phyloP scores from a whole-genome alignment of 2,888 invertebrate species.

The Dicyrtomina minuta region DNA sequence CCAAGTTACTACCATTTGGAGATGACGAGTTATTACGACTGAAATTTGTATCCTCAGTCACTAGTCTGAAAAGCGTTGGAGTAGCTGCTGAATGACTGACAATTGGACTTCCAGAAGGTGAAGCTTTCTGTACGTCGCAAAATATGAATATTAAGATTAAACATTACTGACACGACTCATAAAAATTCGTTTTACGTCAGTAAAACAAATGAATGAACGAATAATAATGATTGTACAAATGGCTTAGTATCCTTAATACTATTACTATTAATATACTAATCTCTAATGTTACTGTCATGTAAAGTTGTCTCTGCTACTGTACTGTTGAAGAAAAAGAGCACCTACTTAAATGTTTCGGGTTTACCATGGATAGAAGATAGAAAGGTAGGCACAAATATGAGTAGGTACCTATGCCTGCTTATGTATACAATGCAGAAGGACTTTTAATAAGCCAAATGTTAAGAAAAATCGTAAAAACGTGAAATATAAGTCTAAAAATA shows the following conservation, averaged over 20 bases:
- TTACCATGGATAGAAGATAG: conserved; percentile 4
- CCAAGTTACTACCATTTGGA: conserved; percentile 7
- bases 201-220: not conserved
- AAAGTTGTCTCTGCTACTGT: not conserved
- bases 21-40: conserved; percentile 29
- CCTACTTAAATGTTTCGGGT: not conserved
- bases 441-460: conserved; percentile 5
- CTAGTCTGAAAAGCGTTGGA: conserved; percentile 28
- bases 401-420: not conserved
- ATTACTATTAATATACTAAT: no score
- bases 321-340: not conserved
- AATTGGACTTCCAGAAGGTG: conserved; percentile 49
- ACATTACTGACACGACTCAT: not conserved
- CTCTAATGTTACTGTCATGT: no score
- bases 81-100: conserved; percentile 45
- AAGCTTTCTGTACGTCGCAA: conserved; percentile 45
- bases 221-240: not conserved
- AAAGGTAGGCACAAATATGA: conserved; percentile 2
- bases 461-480: conserved; percentile 15
- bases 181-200: not conserved
- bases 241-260: not conserved
- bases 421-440: not conserved
- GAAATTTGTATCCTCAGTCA: conserved; percentile 24
- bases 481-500: conserved; percentile 24
- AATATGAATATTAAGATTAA: conserved; percentile 5